Percentiles rank a stretch among this genome's conserved stretches.
Evolutionary conservation across 1,140 invertebrate genomes (phyloP).

Genomic region (Drosophila biarmipes): DNA sequence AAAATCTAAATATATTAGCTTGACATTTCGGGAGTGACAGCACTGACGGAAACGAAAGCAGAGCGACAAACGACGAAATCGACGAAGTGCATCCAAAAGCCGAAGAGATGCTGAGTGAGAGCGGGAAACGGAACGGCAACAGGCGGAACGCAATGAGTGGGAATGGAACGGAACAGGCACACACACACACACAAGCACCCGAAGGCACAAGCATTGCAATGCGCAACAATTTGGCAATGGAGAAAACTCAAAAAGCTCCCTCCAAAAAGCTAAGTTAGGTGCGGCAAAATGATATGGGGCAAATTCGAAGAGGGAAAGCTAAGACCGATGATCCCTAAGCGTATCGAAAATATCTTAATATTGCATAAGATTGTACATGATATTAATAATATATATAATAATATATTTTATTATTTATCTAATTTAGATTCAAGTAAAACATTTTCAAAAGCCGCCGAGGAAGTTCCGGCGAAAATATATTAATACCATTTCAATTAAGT

Average conservation of each 20-base stretch:
- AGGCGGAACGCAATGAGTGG: conserved; percentile 39
- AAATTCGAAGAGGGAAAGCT: background rate
- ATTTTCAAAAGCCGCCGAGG: too few species aligned
- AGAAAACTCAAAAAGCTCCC: conserved; percentile 36
- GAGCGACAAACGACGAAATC: conserved; percentile 32
- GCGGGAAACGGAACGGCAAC: conserved; percentile 60
- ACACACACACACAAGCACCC: conserved; percentile 5
- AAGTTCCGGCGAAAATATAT: background rate
- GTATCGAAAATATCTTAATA: background rate
- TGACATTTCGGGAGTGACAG: conserved; percentile 1
- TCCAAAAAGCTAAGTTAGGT: conserved; percentile 15
- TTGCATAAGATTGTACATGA: too few species aligned
- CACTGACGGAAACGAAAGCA: conserved; percentile 21
- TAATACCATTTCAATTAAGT: background rate
- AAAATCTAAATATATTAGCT: background rate
- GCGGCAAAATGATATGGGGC: background rate
- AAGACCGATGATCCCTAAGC: background rate
- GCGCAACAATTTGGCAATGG: conserved; percentile 64
- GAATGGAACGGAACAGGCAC: conserved; percentile 9
- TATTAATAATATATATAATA: too few species aligned
- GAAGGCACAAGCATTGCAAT: conserved; percentile 21
- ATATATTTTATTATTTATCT: too few species aligned
- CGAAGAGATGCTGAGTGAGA: conserved; percentile 36
- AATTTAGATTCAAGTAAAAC: background rate
- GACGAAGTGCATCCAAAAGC: conserved; percentile 42